Evolutionary conservation across 2,888 invertebrate species (phyloP).

Genomic region (Caenorhabditis sp.): DNA sequence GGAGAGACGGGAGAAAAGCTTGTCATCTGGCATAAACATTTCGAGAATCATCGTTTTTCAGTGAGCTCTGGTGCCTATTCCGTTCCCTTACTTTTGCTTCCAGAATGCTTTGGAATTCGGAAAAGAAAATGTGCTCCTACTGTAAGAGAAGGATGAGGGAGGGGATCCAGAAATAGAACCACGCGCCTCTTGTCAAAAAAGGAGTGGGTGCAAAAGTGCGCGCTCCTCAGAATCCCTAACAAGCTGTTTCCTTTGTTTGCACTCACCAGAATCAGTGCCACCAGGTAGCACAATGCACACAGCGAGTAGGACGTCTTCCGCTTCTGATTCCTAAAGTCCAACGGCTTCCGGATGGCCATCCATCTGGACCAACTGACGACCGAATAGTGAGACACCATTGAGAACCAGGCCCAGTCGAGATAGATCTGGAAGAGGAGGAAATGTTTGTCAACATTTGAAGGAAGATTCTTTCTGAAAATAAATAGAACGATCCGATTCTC

Average conservation of each 20-base stretch:
- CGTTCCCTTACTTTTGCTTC: too few relatives aligned
- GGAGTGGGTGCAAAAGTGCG: slow-evolving; percentile 51
- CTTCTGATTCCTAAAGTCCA: slow-evolving; percentile 74
- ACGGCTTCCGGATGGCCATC: slow-evolving; percentile 76
- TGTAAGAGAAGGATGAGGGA: not conserved
- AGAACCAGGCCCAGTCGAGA: slow-evolving; percentile 81
- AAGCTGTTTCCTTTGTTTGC: slow-evolving; percentile 33
- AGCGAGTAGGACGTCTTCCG: slow-evolving; percentile 71
- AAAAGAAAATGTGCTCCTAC: too few relatives aligned
- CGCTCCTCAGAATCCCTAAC: slow-evolving; percentile 33
- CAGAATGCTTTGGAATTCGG: not conserved
- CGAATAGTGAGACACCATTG: slow-evolving; percentile 81
- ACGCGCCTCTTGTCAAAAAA: slow-evolving; percentile 7
- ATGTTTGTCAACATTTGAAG: too few relatives aligned
- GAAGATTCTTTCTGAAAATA: too few relatives aligned
- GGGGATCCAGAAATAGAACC: slow-evolving; percentile 27
- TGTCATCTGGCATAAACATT: slow-evolving; percentile 46
- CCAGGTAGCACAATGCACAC: slow-evolving; percentile 75
- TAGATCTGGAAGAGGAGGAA: slow-evolving; percentile 68
- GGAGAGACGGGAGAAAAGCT: slow-evolving; percentile 14
- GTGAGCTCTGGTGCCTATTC: too few relatives aligned
- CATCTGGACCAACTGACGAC: slow-evolving; percentile 80
- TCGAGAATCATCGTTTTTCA: not conserved
- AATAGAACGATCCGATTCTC: too few relatives aligned
- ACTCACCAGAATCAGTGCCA: slow-evolving; percentile 77